Conservation (phyloP, 1,140 invertebrate genomes). For the Thaumatotibia leucotreta region DNA sequence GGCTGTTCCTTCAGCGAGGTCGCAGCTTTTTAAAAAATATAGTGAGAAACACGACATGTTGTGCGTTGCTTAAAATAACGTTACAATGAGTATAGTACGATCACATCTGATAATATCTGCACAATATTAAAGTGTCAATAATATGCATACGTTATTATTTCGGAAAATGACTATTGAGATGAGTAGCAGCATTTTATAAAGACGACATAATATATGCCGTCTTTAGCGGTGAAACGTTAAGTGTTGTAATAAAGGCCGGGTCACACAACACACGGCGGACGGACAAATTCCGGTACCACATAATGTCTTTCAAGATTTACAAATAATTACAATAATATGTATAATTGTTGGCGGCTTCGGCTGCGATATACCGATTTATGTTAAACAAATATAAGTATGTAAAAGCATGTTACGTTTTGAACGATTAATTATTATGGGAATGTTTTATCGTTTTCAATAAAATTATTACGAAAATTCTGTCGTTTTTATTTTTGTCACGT, state of each 20-base stretch:
- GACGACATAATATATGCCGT: neutral
- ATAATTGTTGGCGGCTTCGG: neutral
- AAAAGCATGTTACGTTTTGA: conserved; percentile 58
- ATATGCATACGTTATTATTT: no score
- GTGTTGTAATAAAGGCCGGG: neutral
- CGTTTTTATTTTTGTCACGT: neutral
- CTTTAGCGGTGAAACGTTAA: neutral
- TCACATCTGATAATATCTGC: no score
- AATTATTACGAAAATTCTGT: conserved; percentile 38
- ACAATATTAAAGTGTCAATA: no score
- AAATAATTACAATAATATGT: conserved; percentile 4
- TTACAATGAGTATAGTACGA: no score
- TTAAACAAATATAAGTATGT: conserved; percentile 24
- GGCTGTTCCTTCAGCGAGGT: no score
- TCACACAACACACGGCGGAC: neutral
- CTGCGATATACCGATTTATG: neutral
- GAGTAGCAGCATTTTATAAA: no score
- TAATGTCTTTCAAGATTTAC: neutral
- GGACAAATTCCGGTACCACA: neutral
- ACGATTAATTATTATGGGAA: conserved; percentile 50
- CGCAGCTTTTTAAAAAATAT: no score
- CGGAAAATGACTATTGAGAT: no score
- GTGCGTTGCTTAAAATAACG: no score
- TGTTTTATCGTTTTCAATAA: conserved; percentile 70
- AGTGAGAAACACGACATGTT: no score